Evolutionary conservation across 2,797 vertebrate genomes (phyloP), one percentile per base, ranked within the genome.

Genomic region (Sebastes umbrosus): DNA sequence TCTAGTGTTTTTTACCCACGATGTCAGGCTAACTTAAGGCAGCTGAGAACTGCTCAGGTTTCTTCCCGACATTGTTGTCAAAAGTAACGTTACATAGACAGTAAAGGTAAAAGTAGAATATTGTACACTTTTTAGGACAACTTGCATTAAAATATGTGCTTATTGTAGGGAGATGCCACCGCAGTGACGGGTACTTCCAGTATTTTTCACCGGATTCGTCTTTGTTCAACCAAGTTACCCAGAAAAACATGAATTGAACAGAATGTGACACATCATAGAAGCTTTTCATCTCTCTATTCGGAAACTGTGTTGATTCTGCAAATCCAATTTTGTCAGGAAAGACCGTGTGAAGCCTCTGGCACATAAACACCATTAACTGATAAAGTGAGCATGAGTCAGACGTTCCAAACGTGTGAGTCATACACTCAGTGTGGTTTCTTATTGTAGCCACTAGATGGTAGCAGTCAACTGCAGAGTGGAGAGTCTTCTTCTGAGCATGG

Each of bases 371-470:
- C 4, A 4, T 69, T 20, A 62, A 31, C 22, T 68, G 34, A 57
- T 59, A 24, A 62, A 34, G 20, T 14, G 11, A 43, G 9, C 24
- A 29, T 57, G 70, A 57, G n/a, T 84, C 58, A 73, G 43, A 46
- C 6, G 3, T 3, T 57, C 64, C 18, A 22, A 43, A 16, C 8
- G 2, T 18, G 11, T 70, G 11, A 58, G 18, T 71, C 36, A 70
- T 7, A 4, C 29, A 25, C 22, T 58, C n/a, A n/a, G 64, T 71
- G 70, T 8, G 81, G 20, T 68, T 87, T 36, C 6, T 29, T 18
- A 27, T 68, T 55, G 9, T 20, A 20, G 54, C 75, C 89, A 76
- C 74, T 76, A 71, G 87, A 55, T 77, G 87, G 84, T 6, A 84
- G 85, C 65, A 90, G 54, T 62, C 7, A 34, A 9, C 32, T 27